A percentile compares a stretch with the other conserved stretches of the same genome.
These are phyloP conservation scores for Stichodactyla mertensii DNA, from an alignment of 64 coral and sea anemone genomes.

Conservation along the genomic window DNA sequence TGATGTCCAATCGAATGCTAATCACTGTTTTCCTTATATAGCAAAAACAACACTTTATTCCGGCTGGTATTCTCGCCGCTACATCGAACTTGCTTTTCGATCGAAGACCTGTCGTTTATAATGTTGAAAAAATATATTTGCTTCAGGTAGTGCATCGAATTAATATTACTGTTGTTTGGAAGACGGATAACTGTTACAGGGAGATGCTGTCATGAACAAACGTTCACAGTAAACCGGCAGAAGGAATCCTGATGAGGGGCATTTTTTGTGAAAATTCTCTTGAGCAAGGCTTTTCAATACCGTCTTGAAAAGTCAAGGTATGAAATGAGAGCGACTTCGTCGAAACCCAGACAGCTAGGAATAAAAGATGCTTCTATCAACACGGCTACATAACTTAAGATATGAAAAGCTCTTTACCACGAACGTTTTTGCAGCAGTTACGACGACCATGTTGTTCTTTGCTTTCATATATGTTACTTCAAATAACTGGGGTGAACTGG, in stretches of 20 bases:
- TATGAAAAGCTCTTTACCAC: background rate
- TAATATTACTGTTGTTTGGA: background rate
- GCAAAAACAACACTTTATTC: background rate
- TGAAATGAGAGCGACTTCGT: background rate
- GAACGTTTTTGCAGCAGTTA: background rate
- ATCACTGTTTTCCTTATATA: conserved; percentile 3
- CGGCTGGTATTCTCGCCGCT: conserved; percentile 4
- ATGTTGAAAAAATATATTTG: background rate
- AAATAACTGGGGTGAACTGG: background rate
- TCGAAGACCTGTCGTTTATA: background rate
- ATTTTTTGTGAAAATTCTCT: background rate
- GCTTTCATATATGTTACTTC: background rate
- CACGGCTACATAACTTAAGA: background rate
- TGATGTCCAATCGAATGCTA: background rate
- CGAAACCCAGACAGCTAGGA: background rate
- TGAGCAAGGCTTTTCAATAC: background rate
- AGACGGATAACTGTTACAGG: no score
- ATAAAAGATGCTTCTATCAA: conserved; percentile 8
- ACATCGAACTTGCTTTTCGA: conserved; percentile 1
- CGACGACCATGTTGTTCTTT: background rate
- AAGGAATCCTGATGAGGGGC: background rate
- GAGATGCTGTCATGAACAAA: background rate
- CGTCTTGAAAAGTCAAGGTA: background rate
- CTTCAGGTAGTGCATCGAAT: background rate
- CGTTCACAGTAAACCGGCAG: background rate